Evolutionary conservation across 2,888 invertebrate genomes (phyloP).

Genomic region (Nomada hirtipes): DNA sequence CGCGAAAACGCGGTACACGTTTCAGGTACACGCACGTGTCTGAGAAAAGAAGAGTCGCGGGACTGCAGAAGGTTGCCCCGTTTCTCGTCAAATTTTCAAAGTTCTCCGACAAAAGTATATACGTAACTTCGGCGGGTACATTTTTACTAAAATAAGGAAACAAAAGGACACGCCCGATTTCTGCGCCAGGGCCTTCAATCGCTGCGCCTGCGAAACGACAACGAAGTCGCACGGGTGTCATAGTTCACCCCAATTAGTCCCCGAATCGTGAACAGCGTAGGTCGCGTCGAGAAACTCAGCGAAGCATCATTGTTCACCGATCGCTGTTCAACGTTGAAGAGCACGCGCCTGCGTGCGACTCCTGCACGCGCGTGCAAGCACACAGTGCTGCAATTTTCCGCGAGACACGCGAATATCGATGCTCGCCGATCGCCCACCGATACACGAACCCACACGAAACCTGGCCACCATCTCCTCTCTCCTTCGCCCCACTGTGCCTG

Average conservation of each 20-base stretch:
- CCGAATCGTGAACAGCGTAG: too few relatives aligned
- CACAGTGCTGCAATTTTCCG: conserved; percentile 7
- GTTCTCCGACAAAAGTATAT: too few relatives aligned
- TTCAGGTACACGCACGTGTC: conserved; percentile 31
- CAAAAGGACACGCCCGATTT: too few relatives aligned
- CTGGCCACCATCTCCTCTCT: not conserved
- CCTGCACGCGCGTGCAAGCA: conserved; percentile 10
- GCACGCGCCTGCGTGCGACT: conserved; percentile 20
- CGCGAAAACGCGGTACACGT: conserved; percentile 8
- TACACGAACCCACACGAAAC: not conserved
- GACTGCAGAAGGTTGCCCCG: too few relatives aligned
- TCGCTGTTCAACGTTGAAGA: not conserved
- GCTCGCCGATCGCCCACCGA: conserved; percentile 18
- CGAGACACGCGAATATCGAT: conserved; percentile 24
- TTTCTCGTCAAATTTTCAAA: too few relatives aligned
- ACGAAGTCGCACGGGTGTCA: too few relatives aligned
- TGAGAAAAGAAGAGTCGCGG: not conserved
- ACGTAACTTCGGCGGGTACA: too few relatives aligned
- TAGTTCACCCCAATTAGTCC: too few relatives aligned
- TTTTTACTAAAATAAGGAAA: too few relatives aligned
- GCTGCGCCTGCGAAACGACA: too few relatives aligned
- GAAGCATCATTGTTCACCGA: not conserved
- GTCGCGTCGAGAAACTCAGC: not conserved
- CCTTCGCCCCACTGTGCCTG: not conserved
- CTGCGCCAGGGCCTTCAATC: too few relatives aligned